phyloP scores from a whole-genome alignment of 2,113 vertebrate species.

The Thalassoma bifasciatum region DNA sequence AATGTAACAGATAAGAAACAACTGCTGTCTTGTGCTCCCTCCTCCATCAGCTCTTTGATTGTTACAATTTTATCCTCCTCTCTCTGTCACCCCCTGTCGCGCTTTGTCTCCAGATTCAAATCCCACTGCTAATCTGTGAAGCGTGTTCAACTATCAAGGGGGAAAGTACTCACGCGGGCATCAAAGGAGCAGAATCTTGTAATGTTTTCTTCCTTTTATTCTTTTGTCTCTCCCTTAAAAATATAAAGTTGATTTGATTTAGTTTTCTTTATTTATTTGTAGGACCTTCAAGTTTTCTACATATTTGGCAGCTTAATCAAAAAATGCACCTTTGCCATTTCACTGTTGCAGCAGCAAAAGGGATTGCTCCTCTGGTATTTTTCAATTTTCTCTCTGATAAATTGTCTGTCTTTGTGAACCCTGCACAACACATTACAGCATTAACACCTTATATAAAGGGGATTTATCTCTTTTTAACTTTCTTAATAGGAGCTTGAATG shows the following conservation, averaged over 20 bases:
- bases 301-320: constrained; percentile 19
- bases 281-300: not conserved
- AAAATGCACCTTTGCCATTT: constrained; percentile 13
- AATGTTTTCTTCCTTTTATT: not conserved
- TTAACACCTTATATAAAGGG: constrained; percentile 3
- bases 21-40: not conserved
- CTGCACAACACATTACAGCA: not conserved
- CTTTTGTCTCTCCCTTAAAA: constrained; percentile 3
- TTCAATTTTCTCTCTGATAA: constrained; percentile 23
- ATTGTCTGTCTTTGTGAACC: constrained; percentile 3
- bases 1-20: not conserved
- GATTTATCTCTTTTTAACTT: constrained; percentile 14
- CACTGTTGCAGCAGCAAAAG: not conserved
- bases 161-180: constrained; percentile 4
- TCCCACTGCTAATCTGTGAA: constrained; percentile 39
- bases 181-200: constrained; percentile 1
- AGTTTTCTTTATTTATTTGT: not conserved
- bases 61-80: constrained; percentile 33
- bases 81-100: constrained; percentile 6
- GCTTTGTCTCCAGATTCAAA: constrained; percentile 32
- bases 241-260: not conserved
- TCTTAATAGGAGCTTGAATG: constrained; percentile 14
- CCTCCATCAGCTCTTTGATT: constrained; percentile 30
- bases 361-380: constrained; percentile 16
- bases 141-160: constrained; percentile 39